Evolutionary conservation across 2,797 vertebrate species (phyloP), one percentile per base, ranked within the genome.

Genomic region (Mallotus villosus): DNA sequence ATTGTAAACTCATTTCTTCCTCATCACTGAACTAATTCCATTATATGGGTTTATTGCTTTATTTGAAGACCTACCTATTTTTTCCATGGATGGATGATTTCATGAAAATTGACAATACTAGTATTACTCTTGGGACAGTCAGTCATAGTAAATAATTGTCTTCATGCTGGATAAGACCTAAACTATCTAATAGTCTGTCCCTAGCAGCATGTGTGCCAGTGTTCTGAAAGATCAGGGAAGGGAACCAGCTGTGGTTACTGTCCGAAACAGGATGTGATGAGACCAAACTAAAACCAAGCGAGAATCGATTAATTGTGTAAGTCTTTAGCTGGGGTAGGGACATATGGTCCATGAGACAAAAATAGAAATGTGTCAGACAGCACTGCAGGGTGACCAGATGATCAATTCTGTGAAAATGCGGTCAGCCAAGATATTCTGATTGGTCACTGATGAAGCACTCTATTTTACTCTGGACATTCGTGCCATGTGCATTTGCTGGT

Each of bases 361-460:
- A 90, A 90, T 90, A 84, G 89, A 86, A 88, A 80, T 66, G 84
- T 78, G 74, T 87, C 83, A 74, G 79, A 87, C 88, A 87, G 74
- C 64, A 84, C 90, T 88, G 82, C 81, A 78, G 86, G 89, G 83
- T 75, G 72, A 55, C 46, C 11, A 24, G 57, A 16, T 41, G 37
- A 34, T 78, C 79, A 62, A 32, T 74, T 80, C 70, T 63, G 37
- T 17, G 66, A 73, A 61, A 65, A 69, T 77, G 60, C 16, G 49
- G 46, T 62, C 78, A 79, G 75, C 68, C 78, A 80, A 83, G 73
- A 78, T 78, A 59, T 63, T 74, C 68, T 68, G 1, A 87, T 88
- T 80, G 88, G 89, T 89, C 78, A 70, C 17, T 69, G 73, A 74
- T 19, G 25, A 70, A 81, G 71, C 58, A 8, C 72, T 78, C 61